These are phyloP conservation scores for Drosophila parvula DNA, from an alignment of 1,140 invertebrate species.

Conservation along the genomic window DNA sequence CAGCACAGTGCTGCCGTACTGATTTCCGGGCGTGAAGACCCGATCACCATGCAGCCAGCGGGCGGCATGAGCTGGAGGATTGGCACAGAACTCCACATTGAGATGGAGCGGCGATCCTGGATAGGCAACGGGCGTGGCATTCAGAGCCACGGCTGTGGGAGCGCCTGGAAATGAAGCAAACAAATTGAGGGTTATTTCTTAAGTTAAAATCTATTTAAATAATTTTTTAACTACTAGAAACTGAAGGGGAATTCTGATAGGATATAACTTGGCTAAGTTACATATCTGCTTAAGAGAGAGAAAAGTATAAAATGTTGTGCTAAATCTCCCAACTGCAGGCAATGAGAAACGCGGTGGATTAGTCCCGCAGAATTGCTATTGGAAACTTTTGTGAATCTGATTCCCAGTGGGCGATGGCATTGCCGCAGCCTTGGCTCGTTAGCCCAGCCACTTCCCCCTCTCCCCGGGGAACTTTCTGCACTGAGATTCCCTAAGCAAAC, in stretches of 20 bases:
- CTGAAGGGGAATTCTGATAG: background rate
- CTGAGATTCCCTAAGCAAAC: conserved; percentile 48
- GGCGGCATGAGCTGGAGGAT: conserved; percentile 84
- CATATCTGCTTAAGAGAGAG: too few species aligned
- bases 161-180: conserved; percentile 74
- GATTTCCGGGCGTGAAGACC: conserved; percentile 83
- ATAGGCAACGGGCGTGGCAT: conserved; percentile 85
- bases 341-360: conserved; percentile 16
- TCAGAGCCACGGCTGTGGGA: conserved; percentile 84
- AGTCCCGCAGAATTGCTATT: conserved; percentile 10
- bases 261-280: background rate
- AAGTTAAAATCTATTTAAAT: background rate
- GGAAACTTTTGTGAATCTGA: conserved; percentile 41
- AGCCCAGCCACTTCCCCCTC: conserved; percentile 4
- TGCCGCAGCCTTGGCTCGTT: conserved; percentile 41
- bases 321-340: background rate
- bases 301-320: background rate
- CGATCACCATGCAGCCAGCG: conserved; percentile 83
- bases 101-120: conserved; percentile 85
- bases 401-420: conserved; percentile 16
- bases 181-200: background rate
- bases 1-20: conserved; percentile 82
- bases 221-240: too few species aligned
- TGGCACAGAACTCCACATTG: conserved; percentile 86
- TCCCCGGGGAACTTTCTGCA: conserved; percentile 32